These are phyloP conservation scores for Ginglymostoma cirratum DNA, from an alignment of 2,113 vertebrate genomes.

Conservation along the genomic window DNA sequence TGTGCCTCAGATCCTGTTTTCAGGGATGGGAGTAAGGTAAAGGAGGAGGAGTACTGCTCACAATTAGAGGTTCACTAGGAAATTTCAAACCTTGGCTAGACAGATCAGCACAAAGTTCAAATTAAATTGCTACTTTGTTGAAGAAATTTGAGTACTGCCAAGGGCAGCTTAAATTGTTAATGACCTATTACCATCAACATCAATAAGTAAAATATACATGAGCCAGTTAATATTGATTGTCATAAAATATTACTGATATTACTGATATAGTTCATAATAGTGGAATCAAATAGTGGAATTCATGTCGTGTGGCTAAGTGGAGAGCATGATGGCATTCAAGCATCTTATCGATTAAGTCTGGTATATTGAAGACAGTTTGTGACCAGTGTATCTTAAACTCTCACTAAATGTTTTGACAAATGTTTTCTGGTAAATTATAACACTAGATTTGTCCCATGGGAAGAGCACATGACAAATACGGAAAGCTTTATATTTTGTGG, in stretches of 20 bases:
- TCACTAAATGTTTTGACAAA: conserved; percentile 13
- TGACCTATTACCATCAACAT: conserved; percentile 10
- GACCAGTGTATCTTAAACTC: not conserved
- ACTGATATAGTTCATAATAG: not conserved
- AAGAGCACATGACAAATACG: not conserved
- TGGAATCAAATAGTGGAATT: conserved; percentile 17
- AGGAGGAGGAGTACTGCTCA: not conserved
- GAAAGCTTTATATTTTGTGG: not conserved
- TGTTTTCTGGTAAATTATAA: not conserved
- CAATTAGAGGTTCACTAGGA: not conserved
- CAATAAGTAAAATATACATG: not conserved
- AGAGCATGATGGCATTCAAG: not conserved
- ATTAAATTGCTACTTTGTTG: conserved; percentile 19
- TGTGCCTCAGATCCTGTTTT: not conserved
- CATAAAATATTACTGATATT: conserved; percentile 19
- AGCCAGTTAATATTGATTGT: conserved; percentile 10
- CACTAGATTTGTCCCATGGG: not conserved
- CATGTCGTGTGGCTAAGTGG: not conserved
- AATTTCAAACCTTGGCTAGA: not conserved
- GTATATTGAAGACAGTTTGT: not conserved
- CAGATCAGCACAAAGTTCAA: not conserved
- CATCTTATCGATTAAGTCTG: not conserved
- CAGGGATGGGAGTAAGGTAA: not conserved
- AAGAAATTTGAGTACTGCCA: not conserved
- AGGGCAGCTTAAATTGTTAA: not conserved